Conservation (phyloP, 2,888 invertebrate genomes). For the Synanthedon formicaeformis region DNA sequence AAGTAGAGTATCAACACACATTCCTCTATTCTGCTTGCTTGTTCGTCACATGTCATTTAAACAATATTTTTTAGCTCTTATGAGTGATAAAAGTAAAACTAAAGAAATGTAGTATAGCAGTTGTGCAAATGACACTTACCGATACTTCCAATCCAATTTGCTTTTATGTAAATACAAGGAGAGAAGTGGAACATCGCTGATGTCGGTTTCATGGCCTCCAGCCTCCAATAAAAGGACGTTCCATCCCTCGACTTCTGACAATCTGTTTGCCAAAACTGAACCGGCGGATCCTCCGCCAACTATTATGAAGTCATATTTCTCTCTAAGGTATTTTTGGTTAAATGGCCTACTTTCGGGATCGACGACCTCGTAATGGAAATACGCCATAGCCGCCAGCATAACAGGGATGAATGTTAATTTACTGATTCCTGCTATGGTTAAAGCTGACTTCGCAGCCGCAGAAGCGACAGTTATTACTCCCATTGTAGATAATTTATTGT, state of each 20-base stretch:
- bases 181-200: slow-evolving; percentile 87
- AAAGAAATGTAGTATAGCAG: no score
- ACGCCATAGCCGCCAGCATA: slow-evolving; percentile 80
- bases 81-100: no score
- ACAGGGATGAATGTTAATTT: slow-evolving; percentile 81
- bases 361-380: slow-evolving; percentile 86
- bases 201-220: slow-evolving; percentile 88
- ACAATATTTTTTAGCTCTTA: no score
- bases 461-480: slow-evolving; percentile 62
- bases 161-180: slow-evolving; percentile 90
- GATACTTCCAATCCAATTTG: slow-evolving; percentile 91
- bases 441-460: slow-evolving; percentile 78
- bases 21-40: no score
- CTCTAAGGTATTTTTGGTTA: slow-evolving; percentile 73
- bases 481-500: slow-evolving; percentile 30
- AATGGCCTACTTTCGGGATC: slow-evolving; percentile 87
- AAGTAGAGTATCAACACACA: no score
- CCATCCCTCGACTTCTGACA: slow-evolving; percentile 83
- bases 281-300: slow-evolving; percentile 90
- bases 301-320: slow-evolving; percentile 85
- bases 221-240: slow-evolving; percentile 85
- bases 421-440: slow-evolving; percentile 77
- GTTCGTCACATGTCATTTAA: no score
- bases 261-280: slow-evolving; percentile 83
- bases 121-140: slow-evolving; percentile 44